Conservation (phyloP, 2,888 invertebrate species). For the Osmoderma eremita region DNA sequence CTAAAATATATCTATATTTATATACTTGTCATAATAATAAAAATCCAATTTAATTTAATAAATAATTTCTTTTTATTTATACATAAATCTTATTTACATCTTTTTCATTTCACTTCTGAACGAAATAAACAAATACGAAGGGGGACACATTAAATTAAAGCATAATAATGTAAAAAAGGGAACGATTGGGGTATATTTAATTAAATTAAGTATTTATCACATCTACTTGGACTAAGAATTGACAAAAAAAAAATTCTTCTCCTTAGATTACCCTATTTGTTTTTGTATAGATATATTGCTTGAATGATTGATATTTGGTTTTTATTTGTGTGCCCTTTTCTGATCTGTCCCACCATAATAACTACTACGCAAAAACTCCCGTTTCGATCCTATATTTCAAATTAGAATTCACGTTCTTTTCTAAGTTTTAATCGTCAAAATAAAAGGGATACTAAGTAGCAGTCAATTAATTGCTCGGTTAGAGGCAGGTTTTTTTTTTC, state of each 20-base stretch:
- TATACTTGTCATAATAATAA: too few relatives aligned
- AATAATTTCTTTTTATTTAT: neutral
- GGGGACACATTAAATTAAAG: neutral
- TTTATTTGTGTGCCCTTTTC: neutral
- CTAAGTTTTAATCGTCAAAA: too few relatives aligned
- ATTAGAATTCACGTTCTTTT: neutral
- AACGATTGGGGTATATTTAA: constrained; percentile 35
- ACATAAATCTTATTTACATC: neutral
- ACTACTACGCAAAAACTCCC: neutral
- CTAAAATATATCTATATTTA: too few relatives aligned
- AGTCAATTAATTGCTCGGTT: neutral
- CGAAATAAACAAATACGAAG: constrained; percentile 2
- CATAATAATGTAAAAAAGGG: neutral
- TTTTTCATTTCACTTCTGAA: neutral
- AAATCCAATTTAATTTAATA: too few relatives aligned
- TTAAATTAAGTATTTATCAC: constrained; percentile 44
- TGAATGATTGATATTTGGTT: constrained; percentile 39
- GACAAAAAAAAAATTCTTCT: constrained; percentile 25
- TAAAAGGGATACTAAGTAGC: too few relatives aligned
- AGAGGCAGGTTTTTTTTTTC: too few relatives aligned
- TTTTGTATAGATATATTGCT: constrained; percentile 22
- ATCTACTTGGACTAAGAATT: constrained; percentile 47
- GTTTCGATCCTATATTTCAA: neutral
- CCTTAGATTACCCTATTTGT: constrained; percentile 4
- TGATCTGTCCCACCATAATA: neutral